Percentiles rank a stretch among this genome's conserved stretches.
Evolutionary conservation across 2,888 invertebrate genomes (phyloP).

Genomic region (Lycocerus yunnanus): DNA sequence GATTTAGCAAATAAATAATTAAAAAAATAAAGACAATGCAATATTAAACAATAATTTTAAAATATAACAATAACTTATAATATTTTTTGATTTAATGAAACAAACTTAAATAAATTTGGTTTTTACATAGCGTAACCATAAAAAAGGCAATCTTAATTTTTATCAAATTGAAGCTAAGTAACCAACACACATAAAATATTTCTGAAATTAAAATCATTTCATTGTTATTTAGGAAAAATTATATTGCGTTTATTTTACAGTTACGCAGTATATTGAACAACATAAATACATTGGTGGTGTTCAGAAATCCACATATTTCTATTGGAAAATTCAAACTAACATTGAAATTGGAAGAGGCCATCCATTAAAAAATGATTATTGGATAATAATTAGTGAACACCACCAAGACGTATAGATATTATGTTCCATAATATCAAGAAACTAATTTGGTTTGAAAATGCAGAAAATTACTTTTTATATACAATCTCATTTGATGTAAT

Average conservation of each 20-base stretch:
- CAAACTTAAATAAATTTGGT: conserved; percentile 2
- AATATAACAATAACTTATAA: conserved; percentile 8
- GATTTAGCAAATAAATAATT: conserved; percentile 9
- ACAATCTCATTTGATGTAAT: neutral
- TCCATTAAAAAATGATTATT: no score
- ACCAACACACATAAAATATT: no score
- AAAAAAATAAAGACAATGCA: conserved; percentile 20
- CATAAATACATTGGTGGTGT: neutral
- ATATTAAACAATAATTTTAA: conserved; percentile 2
- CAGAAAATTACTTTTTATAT: neutral
- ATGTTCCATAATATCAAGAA: neutral
- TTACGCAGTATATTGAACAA: neutral
- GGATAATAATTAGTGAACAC: neutral
- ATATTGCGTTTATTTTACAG: neutral
- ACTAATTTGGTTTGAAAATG: neutral
- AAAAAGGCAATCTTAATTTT: neutral
- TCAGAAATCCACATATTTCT: no score
- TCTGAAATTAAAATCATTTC: no score
- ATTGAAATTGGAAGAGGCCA: no score
- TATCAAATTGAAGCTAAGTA: no score
- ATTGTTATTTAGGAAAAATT: neutral
- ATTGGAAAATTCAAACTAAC: no score
- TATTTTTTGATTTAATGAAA: conserved; percentile 5
- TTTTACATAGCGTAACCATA: neutral
- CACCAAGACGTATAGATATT: neutral